phyloP scores from a whole-genome alignment of 2,888 invertebrate species.

The Taphrorychus bicolor region DNA sequence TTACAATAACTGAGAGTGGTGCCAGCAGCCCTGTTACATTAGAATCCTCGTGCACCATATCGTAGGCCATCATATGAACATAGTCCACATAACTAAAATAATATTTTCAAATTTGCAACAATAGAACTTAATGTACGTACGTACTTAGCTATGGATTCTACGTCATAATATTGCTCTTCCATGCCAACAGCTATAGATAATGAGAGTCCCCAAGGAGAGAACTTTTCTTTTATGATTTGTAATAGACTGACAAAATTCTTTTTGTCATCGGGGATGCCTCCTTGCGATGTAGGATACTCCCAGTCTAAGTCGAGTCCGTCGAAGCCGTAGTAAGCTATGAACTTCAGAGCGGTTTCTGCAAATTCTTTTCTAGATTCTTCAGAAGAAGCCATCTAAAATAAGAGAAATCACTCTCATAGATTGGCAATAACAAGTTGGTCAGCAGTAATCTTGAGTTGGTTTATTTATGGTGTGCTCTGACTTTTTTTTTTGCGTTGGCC shows the following conservation, averaged over 20 bases:
- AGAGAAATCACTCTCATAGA: no score
- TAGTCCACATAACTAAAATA: slow-evolving; percentile 58
- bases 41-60: slow-evolving; percentile 55
- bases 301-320: slow-evolving; percentile 77
- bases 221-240: slow-evolving; percentile 56
- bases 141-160: slow-evolving; percentile 53
- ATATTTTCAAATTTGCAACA: background rate
- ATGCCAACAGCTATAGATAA: slow-evolving; percentile 62
- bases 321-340: slow-evolving; percentile 63
- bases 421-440: background rate
- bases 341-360: slow-evolving; percentile 54
- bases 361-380: slow-evolving; percentile 56
- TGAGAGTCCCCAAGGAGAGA: slow-evolving; percentile 57
- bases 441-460: no score
- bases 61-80: slow-evolving; percentile 63
- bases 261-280: slow-evolving; percentile 56
- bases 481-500: background rate
- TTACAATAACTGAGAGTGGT: slow-evolving; percentile 54
- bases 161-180: slow-evolving; percentile 45
- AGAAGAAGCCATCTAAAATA: slow-evolving; percentile 59
- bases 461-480: background rate
- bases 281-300: slow-evolving; percentile 71
- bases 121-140: slow-evolving; percentile 47
- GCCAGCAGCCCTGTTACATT: slow-evolving; percentile 58
- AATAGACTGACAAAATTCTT: slow-evolving; percentile 52